Base-by-base conservation (phyloP, 2,113 vertebrate genomes). In the Xenopus borealis region DNA sequence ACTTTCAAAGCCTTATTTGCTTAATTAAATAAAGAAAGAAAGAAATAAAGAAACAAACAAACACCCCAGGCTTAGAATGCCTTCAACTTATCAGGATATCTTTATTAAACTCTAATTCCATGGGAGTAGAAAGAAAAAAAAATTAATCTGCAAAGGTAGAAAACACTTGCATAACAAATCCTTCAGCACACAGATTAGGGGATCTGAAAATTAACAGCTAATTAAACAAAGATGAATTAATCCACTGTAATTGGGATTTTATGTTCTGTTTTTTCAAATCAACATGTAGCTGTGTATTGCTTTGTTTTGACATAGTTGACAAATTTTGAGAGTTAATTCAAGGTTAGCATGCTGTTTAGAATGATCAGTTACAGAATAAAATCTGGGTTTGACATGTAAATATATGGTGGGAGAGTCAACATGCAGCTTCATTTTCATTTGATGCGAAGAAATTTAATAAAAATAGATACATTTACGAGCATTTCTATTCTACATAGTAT, bases 181-280 rank as follows among this genome's bases (percentile, higher is more conserved):
- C 71, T 57, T 65, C 0, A 46, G 70, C 5, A 71, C 69, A 50
- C 69, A 63, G 66, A 78, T 71, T 71, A 72, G 57, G 66, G 74
- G 74, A 71, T 18, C 53, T 33, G 71, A 78, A 67, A 74, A 80
- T 79, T 68, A 81, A 82, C 23, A 78, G 30, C 53, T 67, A 72
- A 79, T 81, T 74, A 77, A 80, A 85, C 52, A 75, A 67, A 74
- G 23, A 72, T 77, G 78, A 79, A 83, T 82, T 80, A 81, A 80
- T 80, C 27, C 23, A 62, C 52, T 65, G 27, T 18, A 64, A 10
- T 72, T 74, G 44, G 55, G 45, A 75, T 82, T 72, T 74, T 55
- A 65, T 71, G 17, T 64, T 69, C 58, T 44, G 63, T 69, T 52
- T 55, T 76, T 76, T 76, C 53, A 47, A 44, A 10, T 12, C 58